Evolutionary conservation across 2,888 invertebrate genomes (phyloP).

Genomic region (Erannis defoliaria): DNA sequence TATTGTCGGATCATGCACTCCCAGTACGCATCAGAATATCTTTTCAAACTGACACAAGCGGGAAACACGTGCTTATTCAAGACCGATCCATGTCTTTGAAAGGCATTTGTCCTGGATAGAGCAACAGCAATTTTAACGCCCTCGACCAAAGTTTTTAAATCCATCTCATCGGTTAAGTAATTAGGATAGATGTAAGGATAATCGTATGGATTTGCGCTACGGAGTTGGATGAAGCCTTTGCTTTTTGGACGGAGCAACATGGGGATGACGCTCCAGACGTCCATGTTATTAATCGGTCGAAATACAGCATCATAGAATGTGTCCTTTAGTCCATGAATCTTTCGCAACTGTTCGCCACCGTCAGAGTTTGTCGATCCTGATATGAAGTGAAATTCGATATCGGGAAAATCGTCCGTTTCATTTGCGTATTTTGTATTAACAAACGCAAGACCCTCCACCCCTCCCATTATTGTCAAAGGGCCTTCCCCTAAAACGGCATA

Average conservation of each 20-base stretch:
- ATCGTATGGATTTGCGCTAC: conserved; percentile 94
- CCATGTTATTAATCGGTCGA: conserved; percentile 90
- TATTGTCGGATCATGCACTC: conserved; percentile 95
- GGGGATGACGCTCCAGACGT: conserved; percentile 94
- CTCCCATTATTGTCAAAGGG: conserved; percentile 94
- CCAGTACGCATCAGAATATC: conserved; percentile 92
- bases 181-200: conserved; percentile 97
- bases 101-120: conserved; percentile 92
- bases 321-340: conserved; percentile 92
- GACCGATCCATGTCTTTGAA: conserved; percentile 90
- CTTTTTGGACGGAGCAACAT: conserved; percentile 95
- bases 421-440: conserved; percentile 95
- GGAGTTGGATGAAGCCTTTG: conserved; percentile 92
- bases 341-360: conserved; percentile 92
- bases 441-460: conserved; percentile 96
- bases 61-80: conserved; percentile 91
- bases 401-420: conserved; percentile 93
- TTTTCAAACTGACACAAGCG: conserved; percentile 89
- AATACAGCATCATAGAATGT: conserved; percentile 92
- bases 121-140: conserved; percentile 94
- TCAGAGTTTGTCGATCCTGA: conserved; percentile 96
- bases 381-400: conserved; percentile 95
- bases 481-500: conserved; percentile 95
- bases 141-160: conserved; percentile 93
- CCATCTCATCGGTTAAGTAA: conserved; percentile 93